Evolutionary conservation across 2,888 invertebrate genomes (phyloP), one percentile per base, ranked within the genome.

Genomic region (Didymodactylos carnosus): DNA sequence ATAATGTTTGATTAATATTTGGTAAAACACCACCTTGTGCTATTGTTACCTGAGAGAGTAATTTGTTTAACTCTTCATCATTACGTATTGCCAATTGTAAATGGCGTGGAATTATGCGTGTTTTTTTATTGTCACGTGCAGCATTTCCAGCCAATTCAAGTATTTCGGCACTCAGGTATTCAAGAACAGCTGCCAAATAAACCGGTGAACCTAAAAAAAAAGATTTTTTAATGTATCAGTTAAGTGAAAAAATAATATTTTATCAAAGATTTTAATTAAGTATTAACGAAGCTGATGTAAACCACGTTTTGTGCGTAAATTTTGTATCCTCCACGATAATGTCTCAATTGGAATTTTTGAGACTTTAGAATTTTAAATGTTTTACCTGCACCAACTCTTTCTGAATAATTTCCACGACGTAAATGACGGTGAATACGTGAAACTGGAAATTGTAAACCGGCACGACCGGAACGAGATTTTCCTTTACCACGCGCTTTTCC

Each of bases 11-110:
- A 79, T 89, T 88, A 77, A 91, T 90, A 79, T 89, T 89, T 0
- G 91, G 91, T 80, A 92, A 82, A 0, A 91, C 91, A 78, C 91
- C 91, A 76, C 91, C 91, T 83, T 91, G 89, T 35, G 90, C 88
- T 80, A 91, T 91, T 27, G 90, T 90, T 3, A 91, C 90, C 46
- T 89, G 89, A 0, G 87, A 86, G 7, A 91, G 82, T 70, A 91
- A 84, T 81, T 88, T 89, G 82, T 89, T 90, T 79, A 91, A 84
- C 80, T 91, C 91, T 78, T 90, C 90, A 81, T 91, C 91, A 81
- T 90, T 90, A 23, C 89, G 86, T 76, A 91, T 88, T 39, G 90
- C 90, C 77, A 91, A 80, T 80, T 91, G 89, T 35, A 91, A 84
- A 81, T 91, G 91, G 71, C 90, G 86, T 0, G 90, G 90, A 75